Conservation (phyloP, 2,888 invertebrate genomes). For the Aleiodes leptofemur region DNA sequence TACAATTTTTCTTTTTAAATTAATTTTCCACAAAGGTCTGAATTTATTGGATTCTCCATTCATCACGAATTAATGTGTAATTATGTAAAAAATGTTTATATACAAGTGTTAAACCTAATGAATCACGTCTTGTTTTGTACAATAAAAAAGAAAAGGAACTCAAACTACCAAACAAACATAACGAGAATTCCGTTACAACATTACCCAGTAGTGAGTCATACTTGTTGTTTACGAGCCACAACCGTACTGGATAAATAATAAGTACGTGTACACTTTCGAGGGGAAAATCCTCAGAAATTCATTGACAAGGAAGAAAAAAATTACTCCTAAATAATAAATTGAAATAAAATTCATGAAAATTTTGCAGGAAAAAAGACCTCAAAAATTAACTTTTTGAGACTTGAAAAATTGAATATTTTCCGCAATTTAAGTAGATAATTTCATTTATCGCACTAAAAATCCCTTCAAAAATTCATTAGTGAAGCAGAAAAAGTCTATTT, state of each 20-base stretch:
- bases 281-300: conserved; percentile 5
- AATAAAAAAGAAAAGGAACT: conserved; percentile 5
- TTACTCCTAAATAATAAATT: neutral
- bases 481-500: neutral
- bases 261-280: conserved; percentile 5
- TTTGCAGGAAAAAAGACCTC: conserved; percentile 12
- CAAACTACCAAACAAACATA: neutral
- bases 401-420: conserved; percentile 6
- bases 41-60: no score
- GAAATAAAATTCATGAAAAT: neutral
- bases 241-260: conserved; percentile 9
- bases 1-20: no score
- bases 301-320: neutral
- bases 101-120: conserved; percentile 5
- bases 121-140: neutral
- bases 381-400: conserved; percentile 1
- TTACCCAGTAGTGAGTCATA: conserved; percentile 40
- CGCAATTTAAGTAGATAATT: no score
- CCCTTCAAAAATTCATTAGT: neutral
- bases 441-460: no score
- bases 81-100: neutral
- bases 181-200: conserved; percentile 17
- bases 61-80: no score
- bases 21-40: no score
- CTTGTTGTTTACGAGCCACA: conserved; percentile 36